Conservation (phyloP, 2,797 vertebrate genomes). For the Myiothlypis chrysogaster region DNA sequence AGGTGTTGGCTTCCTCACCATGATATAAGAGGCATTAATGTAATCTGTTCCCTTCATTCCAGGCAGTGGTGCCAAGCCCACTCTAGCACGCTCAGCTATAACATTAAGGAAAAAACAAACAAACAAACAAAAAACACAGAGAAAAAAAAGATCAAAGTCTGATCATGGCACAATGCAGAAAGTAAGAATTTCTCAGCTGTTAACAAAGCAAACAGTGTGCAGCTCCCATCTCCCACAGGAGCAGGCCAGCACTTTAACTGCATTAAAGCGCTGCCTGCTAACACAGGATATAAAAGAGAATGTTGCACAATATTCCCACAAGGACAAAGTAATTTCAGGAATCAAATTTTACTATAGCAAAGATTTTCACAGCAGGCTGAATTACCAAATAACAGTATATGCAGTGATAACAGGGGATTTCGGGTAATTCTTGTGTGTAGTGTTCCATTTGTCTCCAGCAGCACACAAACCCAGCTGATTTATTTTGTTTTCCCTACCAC, state of each 20-base stretch:
- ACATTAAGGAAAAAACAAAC: background rate
- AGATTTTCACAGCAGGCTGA: conserved; percentile 51
- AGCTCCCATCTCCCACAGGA: conserved; percentile 54
- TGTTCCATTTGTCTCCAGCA: conserved; percentile 51
- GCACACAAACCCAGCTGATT: conserved; percentile 37
- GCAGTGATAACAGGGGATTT: conserved; percentile 38
- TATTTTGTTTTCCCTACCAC: conserved; percentile 12
- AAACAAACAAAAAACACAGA: background rate
- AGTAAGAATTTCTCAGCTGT: conserved; percentile 20
- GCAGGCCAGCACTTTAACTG: conserved; percentile 47
- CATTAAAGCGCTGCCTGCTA: conserved; percentile 39
- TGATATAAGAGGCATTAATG: conserved; percentile 99
- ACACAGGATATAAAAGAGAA: conserved; percentile 58
- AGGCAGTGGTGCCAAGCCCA: conserved; percentile 92
- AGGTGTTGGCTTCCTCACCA: conserved; percentile 83
- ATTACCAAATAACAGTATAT: conserved; percentile 53
- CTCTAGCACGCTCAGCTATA: conserved; percentile 93
- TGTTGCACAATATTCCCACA: conserved; percentile 43
- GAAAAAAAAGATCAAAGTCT: conserved; percentile 6
- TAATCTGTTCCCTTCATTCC: conserved; percentile 99
- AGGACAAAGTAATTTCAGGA: conserved; percentile 55
- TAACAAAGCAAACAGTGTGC: conserved; percentile 42
- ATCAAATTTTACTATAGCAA: conserved; percentile 57
- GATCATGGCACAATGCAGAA: conserved; percentile 40
- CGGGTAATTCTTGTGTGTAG: conserved; percentile 39